Percentiles rank a stretch among this genome's conserved stretches.
Conservation (phyloP, 2,888 invertebrate species). For the Oegoconia quadripuncta region DNA sequence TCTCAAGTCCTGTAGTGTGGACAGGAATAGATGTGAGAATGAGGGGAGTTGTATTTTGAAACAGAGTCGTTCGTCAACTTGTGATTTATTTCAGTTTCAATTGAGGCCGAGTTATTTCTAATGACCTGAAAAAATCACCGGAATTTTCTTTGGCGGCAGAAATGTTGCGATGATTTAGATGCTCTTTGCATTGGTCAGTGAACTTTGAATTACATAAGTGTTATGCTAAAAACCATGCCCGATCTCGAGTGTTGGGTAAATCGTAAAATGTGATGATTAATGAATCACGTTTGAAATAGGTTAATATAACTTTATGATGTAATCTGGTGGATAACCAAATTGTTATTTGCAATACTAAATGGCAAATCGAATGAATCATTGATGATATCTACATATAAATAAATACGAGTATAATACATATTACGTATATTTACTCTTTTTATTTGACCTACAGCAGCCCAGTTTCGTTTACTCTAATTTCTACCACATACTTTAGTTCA, state of each 20-base stretch:
- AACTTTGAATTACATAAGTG: constrained; percentile 32
- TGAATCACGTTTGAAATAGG: constrained; percentile 42
- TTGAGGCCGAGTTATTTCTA: constrained; percentile 17
- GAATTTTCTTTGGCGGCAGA: neutral
- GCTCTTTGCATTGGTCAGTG: constrained; percentile 44
- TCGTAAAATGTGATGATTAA: constrained; percentile 31
- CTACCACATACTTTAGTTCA: too few relatives aligned
- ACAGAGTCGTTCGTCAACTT: constrained; percentile 41
- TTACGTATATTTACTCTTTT: too few relatives aligned
- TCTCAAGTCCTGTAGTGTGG: constrained; percentile 35
- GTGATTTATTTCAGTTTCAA: constrained; percentile 33
- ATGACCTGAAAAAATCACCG: constrained; percentile 8
- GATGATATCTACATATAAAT: constrained; percentile 1
- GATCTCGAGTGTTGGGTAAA: constrained; percentile 30
- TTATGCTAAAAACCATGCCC: constrained; percentile 26
- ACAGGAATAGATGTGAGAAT: constrained; percentile 60
- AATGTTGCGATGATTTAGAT: constrained; percentile 1
- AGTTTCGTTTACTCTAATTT: too few relatives aligned
- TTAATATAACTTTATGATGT: constrained; percentile 19
- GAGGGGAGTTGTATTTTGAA: constrained; percentile 68
- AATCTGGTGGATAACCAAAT: constrained; percentile 4
- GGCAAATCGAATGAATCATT: constrained; percentile 2
- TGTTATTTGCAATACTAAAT: neutral
- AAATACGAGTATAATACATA: too few relatives aligned
- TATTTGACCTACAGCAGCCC: too few relatives aligned